phyloP scores from a whole-genome alignment of 2,113 vertebrate genomes.

The Erythrolamprus reginae region DNA sequence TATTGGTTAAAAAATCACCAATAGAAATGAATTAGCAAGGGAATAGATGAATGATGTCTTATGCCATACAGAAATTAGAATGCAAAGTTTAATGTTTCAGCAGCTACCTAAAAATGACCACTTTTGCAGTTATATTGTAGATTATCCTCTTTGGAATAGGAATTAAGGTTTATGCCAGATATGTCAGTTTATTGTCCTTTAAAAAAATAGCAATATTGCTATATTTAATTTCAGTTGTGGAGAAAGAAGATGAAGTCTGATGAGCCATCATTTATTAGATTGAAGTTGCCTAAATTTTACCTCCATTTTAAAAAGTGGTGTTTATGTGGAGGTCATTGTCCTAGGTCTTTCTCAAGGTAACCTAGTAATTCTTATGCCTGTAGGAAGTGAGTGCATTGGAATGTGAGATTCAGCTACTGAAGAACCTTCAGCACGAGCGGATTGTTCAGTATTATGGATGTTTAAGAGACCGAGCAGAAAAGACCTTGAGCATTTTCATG shows the following conservation, averaged over 20 bases:
- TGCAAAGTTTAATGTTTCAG: background rate
- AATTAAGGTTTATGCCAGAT: background rate
- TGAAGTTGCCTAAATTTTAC: background rate
- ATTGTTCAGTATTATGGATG: slow-evolving; percentile 95
- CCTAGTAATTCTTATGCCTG: slow-evolving; percentile 22
- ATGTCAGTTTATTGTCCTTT: background rate
- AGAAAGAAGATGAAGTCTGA: background rate
- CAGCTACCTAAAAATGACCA: background rate
- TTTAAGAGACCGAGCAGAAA: slow-evolving; percentile 85
- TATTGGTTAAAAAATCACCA: no score
- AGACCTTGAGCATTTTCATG: slow-evolving; percentile 95
- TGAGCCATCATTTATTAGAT: background rate
- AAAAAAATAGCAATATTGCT: background rate
- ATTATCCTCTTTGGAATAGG: background rate
- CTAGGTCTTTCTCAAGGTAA: background rate
- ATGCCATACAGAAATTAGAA: background rate
- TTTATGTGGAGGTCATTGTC: background rate
- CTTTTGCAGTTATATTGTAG: background rate
- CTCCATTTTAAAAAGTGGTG: background rate
- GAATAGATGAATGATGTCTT: background rate
- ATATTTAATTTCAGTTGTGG: background rate
- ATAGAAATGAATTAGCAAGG: background rate
- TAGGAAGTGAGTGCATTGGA: slow-evolving; percentile 94
- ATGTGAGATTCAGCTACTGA: slow-evolving; percentile 95
- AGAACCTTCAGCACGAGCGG: slow-evolving; percentile 91